Evolutionary conservation across 2,797 vertebrate species (phyloP).

Genomic region (Gorsachius magnificus): DNA sequence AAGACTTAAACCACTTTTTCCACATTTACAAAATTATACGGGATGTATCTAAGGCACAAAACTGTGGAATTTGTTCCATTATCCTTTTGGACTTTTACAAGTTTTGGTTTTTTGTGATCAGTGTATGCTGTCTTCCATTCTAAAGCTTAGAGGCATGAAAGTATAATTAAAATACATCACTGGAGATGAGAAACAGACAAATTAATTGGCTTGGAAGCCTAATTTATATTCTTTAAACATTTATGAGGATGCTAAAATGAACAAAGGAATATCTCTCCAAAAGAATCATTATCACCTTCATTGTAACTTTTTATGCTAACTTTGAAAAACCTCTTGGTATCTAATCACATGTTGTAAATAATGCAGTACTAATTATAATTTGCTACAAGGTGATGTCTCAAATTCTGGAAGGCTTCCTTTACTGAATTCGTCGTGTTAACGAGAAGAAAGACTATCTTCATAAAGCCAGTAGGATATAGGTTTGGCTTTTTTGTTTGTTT

Average conservation of each 20-base stretch:
- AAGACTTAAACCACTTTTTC: background rate
- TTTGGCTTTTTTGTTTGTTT: background rate
- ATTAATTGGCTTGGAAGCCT: conserved; percentile 53
- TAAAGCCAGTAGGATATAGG: background rate
- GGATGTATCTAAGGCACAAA: background rate
- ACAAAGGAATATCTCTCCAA: conserved; percentile 30
- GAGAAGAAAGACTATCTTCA: background rate
- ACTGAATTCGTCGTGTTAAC: background rate
- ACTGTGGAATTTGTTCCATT: background rate
- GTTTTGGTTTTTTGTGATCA: background rate
- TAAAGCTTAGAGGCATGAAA: conserved; percentile 8
- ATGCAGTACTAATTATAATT: conserved; percentile 55
- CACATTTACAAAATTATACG: background rate
- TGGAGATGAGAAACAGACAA: conserved; percentile 49
- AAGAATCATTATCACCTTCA: conserved; percentile 44
- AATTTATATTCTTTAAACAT: conserved; percentile 68
- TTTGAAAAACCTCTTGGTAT: conserved; percentile 51
- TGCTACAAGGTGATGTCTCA: conserved; percentile 10
- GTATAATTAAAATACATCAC: conserved; percentile 52
- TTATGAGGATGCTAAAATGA: conserved; percentile 45
- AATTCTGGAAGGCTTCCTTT: conserved; percentile 1
- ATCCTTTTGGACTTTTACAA: background rate
- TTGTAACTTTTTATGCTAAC: conserved; percentile 37
- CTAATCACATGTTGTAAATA: conserved; percentile 56
- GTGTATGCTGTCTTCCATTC: background rate